Percentiles rank a stretch among this genome's conserved stretches.
phyloP scores from a whole-genome alignment of 1,140 invertebrate species.

The Homalodisca vitripennis region DNA sequence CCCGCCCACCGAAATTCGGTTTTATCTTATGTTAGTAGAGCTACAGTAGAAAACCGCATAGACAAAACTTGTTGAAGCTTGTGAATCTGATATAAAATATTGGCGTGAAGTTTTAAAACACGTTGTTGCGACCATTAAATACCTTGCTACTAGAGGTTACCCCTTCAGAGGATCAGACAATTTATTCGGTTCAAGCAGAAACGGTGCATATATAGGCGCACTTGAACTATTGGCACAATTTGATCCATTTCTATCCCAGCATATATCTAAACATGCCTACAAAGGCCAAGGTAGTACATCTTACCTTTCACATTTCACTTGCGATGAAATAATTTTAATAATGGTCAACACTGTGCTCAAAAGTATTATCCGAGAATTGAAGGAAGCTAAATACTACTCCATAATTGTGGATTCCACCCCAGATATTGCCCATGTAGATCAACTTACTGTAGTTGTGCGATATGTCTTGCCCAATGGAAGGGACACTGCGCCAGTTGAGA shows the following conservation, averaged over 20 bases:
- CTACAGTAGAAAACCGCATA: background rate
- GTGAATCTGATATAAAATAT: slow-evolving; percentile 9
- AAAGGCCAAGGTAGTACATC: slow-evolving; percentile 32
- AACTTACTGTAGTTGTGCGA: background rate
- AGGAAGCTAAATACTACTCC: background rate
- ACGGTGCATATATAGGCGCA: slow-evolving; percentile 9
- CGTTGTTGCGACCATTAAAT: slow-evolving; percentile 32
- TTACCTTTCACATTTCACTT: slow-evolving; percentile 27
- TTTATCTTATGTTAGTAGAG: background rate
- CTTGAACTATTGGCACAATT: slow-evolving; percentile 32
- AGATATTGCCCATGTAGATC: background rate
- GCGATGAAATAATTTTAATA: slow-evolving; percentile 3
- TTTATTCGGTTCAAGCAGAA: slow-evolving; percentile 28
- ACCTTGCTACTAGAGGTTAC: slow-evolving; percentile 31
- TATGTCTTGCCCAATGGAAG: background rate
- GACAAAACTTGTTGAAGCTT: slow-evolving; percentile 7
- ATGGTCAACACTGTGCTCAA: slow-evolving; percentile 1
- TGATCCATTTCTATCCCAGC: slow-evolving; percentile 38
- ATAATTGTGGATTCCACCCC: background rate
- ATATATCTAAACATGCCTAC: slow-evolving; percentile 33
- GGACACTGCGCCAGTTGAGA: background rate
- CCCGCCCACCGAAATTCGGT: background rate
- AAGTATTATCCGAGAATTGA: slow-evolving; percentile 4
- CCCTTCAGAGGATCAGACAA: slow-evolving; percentile 34
- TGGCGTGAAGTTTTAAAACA: slow-evolving; percentile 30